These are phyloP conservation scores for Genyomyrus donnyi DNA, from an alignment of 2,113 vertebrate species.

Conservation along the genomic window DNA sequence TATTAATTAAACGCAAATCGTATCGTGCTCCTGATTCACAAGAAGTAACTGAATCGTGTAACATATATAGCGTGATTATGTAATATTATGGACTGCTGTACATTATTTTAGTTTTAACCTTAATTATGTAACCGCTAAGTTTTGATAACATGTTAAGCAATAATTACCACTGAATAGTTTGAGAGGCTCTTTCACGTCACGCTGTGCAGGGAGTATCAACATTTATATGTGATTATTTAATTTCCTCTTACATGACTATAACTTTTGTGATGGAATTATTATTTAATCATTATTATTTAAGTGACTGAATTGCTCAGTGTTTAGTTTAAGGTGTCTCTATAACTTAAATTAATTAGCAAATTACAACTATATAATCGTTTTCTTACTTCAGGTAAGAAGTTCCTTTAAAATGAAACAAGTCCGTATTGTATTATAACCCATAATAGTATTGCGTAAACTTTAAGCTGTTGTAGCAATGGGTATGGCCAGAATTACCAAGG, in stretches of 20 bases:
- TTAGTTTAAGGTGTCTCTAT: background rate
- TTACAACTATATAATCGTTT: background rate
- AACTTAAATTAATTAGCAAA: background rate
- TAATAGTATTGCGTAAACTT: background rate
- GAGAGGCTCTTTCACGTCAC: background rate
- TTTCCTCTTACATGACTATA: background rate
- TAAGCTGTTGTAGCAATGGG: background rate
- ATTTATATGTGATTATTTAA: background rate
- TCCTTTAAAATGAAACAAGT: background rate
- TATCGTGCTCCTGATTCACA: background rate
- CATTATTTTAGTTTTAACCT: constrained; percentile 21
- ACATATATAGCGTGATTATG: background rate
- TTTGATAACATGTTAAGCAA: background rate
- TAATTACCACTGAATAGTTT: background rate
- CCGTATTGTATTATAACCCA: background rate
- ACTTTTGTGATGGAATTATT: background rate
- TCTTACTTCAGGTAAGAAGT: background rate
- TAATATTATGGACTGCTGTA: background rate
- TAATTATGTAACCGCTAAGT: constrained; percentile 29
- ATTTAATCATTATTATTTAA: background rate
- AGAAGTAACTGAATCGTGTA: background rate
- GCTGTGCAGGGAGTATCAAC: background rate
- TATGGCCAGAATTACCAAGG: background rate
- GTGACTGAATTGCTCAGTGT: background rate
- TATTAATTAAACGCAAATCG: background rate